phyloP scores from a whole-genome alignment of 2,113 vertebrate genomes.

The Gavialis gangeticus region DNA sequence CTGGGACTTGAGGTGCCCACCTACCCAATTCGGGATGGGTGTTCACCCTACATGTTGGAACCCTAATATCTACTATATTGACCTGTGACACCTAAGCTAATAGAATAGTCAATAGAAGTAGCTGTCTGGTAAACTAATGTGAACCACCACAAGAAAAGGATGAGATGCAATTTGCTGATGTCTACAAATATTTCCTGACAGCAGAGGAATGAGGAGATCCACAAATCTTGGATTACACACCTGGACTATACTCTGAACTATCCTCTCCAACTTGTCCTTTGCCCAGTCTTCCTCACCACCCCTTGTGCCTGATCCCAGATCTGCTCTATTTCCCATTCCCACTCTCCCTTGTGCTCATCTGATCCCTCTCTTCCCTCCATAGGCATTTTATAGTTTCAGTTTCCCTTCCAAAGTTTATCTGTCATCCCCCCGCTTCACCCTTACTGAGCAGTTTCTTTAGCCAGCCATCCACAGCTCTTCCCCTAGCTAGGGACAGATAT shows the following conservation, averaged over 20 bases:
- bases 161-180: background rate
- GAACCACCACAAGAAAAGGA: background rate
- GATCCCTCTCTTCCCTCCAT: background rate
- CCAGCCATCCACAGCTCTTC: too few species aligned
- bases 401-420: too few species aligned
- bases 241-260: background rate
- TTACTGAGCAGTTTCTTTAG: too few species aligned
- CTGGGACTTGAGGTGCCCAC: too few species aligned
- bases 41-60: background rate
- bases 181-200: background rate
- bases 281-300: background rate
- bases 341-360: background rate
- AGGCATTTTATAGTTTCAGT: too few species aligned
- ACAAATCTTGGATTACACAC: background rate
- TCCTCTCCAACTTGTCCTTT: background rate
- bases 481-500: too few species aligned
- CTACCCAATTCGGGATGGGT: too few species aligned
- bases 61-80: background rate
- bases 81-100: background rate
- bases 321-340: background rate
- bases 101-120: background rate
- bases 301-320: background rate
- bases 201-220: background rate
- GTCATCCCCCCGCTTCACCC: too few species aligned
- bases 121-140: background rate